These are phyloP conservation scores for Drosophila subpulchrella DNA, from an alignment of 1,140 invertebrate genomes.

Conservation along the genomic window DNA sequence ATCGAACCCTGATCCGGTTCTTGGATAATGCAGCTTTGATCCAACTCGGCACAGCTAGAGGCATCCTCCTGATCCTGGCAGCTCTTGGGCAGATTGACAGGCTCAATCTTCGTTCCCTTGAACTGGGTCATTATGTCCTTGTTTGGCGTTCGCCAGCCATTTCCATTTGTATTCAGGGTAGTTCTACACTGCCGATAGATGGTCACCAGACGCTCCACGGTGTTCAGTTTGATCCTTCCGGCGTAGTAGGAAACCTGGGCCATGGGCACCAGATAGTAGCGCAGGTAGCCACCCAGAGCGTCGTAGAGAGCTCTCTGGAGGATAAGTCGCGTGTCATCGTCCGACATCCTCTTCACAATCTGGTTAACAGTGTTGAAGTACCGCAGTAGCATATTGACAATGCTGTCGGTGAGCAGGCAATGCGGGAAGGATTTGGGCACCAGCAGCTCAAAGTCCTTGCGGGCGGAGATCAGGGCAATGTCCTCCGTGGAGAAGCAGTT, in stretches of 20 bases:
- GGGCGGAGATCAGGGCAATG: conserved; percentile 65
- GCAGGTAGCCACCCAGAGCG: conserved; percentile 73
- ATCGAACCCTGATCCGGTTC: conserved; percentile 53
- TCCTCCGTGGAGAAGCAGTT: conserved; percentile 79
- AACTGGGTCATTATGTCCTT: conserved; percentile 50
- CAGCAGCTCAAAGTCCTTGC: conserved; percentile 70
- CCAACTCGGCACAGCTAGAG: conserved; percentile 55
- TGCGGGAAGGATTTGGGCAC: conserved; percentile 57
- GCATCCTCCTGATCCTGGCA: conserved; percentile 39
- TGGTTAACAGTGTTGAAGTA: conserved; percentile 76
- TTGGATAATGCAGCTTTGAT: conserved; percentile 24
- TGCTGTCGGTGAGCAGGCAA: conserved; percentile 37
- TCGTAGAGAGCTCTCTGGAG: conserved; percentile 75
- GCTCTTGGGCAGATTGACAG: conserved; percentile 23
- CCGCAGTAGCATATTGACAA: conserved; percentile 62
- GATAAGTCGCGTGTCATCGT: conserved; percentile 35
- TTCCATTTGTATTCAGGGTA: conserved; percentile 79
- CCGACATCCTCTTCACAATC: conserved; percentile 51
- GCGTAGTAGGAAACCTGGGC: conserved; percentile 78
- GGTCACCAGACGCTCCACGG: conserved; percentile 54
- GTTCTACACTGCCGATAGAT: conserved; percentile 62
- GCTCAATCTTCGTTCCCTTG: conserved; percentile 27
- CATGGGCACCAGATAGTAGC: conserved; percentile 68
- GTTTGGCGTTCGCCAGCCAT: conserved; percentile 64
- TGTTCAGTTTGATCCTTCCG: conserved; percentile 60